Percentiles rank a stretch among this genome's conserved stretches.
These are phyloP conservation scores for Apoda limacodes DNA, from an alignment of 2,888 invertebrate genomes.

Conservation along the genomic window DNA sequence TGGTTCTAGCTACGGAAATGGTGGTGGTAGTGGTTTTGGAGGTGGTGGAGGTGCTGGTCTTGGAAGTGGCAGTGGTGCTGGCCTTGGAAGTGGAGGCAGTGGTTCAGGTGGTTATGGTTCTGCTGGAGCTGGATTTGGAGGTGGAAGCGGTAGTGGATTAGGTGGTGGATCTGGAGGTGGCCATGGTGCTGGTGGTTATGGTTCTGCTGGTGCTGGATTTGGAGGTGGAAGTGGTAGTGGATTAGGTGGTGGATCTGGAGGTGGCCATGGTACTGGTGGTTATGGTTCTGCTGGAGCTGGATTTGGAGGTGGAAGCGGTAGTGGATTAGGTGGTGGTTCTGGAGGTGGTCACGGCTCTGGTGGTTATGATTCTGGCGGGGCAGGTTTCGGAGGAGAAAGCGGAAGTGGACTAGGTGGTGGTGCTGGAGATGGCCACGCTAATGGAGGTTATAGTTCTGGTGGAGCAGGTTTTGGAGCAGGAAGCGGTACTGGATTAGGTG, in stretches of 20 bases:
- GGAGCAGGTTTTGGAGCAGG: constrained; percentile 3
- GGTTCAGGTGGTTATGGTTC: constrained; percentile 15
- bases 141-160: constrained; percentile 15
- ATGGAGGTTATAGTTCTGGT: constrained; percentile 4
- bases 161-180: constrained; percentile 4
- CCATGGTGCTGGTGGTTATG: constrained; percentile 6
- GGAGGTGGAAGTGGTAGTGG: constrained; percentile 17
- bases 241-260: constrained; percentile 24
- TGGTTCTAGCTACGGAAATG: constrained; percentile 23
- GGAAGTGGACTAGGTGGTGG: constrained; percentile 14
- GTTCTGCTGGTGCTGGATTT: constrained; percentile 4
- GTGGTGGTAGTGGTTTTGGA: constrained; percentile 29
- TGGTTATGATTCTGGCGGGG: constrained; percentile 19
- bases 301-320: constrained; percentile 20
- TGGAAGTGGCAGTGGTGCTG: constrained; percentile 18
- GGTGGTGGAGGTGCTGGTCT: constrained; percentile 14
- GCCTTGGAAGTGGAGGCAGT: constrained; percentile 8
- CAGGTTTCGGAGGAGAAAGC: constrained; percentile 21
- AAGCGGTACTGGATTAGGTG: constrained; percentile 6
- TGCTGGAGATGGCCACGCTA: constrained; percentile 12
- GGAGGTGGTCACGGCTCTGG: constrained; percentile 19
- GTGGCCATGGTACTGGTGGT: constrained; percentile 6
- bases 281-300: constrained; percentile 23
- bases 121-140: constrained; percentile 14
- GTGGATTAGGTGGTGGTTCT: constrained; percentile 22